Evolutionary conservation across 1,140 invertebrate species (phyloP).

Genomic region (Mercenaria mercenaria): DNA sequence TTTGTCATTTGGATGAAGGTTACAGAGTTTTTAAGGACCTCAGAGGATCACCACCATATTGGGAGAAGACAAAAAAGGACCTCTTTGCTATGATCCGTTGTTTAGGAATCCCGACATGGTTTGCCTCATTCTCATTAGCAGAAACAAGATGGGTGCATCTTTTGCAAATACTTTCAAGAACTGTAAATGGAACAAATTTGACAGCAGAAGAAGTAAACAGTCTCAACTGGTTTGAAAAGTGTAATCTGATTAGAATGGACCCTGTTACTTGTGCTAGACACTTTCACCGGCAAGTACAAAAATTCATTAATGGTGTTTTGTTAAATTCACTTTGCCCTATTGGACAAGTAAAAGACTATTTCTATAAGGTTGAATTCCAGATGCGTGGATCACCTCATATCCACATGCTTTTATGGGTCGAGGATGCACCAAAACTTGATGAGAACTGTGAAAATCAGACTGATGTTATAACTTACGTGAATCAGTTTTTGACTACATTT

Average conservation of each 20-base stretch:
- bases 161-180: constrained; percentile 33
- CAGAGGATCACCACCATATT: constrained; percentile 55
- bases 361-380: constrained; percentile 40
- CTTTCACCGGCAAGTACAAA: constrained; percentile 62
- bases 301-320: constrained; percentile 47
- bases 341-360: constrained; percentile 74
- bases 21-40: constrained; percentile 44
- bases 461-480: constrained; percentile 60
- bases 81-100: constrained; percentile 49
- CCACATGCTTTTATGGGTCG: constrained; percentile 85
- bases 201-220: constrained; percentile 34
- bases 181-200: not conserved
- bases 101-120: constrained; percentile 58
- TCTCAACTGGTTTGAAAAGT: constrained; percentile 57
- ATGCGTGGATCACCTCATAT: constrained; percentile 81
- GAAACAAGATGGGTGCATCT: constrained; percentile 48
- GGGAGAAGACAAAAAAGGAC: constrained; percentile 55
- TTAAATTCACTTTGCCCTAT: not conserved
- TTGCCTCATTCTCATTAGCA: constrained; percentile 64
- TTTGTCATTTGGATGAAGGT: constrained; percentile 47
- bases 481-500: constrained; percentile 52
- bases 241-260: constrained; percentile 59
- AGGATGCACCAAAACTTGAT: constrained; percentile 79
- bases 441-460: constrained; percentile 10
- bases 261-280: constrained; percentile 68